Percentiles rank a stretch among this genome's conserved stretches.
phyloP scores from a whole-genome alignment of 2,888 invertebrate species.

The Hyles lineata region DNA sequence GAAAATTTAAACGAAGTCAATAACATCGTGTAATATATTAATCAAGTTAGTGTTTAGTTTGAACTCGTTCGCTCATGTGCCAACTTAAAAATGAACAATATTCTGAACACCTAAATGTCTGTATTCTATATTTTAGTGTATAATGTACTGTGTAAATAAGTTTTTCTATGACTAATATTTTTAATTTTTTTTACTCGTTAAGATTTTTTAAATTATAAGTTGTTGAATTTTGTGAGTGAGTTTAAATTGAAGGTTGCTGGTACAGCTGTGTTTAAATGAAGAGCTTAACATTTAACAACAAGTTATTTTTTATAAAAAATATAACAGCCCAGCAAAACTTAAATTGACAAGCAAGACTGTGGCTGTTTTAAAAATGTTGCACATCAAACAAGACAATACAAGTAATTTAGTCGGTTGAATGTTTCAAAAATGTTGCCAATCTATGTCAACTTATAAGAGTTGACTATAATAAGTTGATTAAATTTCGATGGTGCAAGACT shows the following conservation, averaged over 20 bases:
- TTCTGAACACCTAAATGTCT: conserved; percentile 4
- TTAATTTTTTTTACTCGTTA: background rate
- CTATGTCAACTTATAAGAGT: too few species aligned
- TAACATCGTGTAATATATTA: background rate
- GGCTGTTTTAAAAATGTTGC: too few species aligned
- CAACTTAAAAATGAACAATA: background rate
- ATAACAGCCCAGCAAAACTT: too few species aligned
- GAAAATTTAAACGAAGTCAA: background rate
- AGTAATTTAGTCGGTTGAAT: background rate
- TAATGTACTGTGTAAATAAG: background rate
- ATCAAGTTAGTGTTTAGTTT: background rate
- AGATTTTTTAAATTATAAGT: too few species aligned
- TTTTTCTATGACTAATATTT: background rate
- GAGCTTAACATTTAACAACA: too few species aligned
- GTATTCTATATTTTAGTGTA: background rate
- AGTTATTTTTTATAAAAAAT: too few species aligned
- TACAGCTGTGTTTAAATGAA: too few species aligned
- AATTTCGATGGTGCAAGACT: background rate
- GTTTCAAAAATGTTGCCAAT: background rate
- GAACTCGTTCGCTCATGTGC: background rate
- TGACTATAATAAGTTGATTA: too few species aligned
- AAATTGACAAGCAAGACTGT: too few species aligned
- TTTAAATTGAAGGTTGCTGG: too few species aligned
- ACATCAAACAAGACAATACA: too few species aligned
- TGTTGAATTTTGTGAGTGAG: too few species aligned